These are phyloP conservation scores for Drosophila birchii DNA, from an alignment of 2,888 invertebrate genomes.

Conservation along the genomic window DNA sequence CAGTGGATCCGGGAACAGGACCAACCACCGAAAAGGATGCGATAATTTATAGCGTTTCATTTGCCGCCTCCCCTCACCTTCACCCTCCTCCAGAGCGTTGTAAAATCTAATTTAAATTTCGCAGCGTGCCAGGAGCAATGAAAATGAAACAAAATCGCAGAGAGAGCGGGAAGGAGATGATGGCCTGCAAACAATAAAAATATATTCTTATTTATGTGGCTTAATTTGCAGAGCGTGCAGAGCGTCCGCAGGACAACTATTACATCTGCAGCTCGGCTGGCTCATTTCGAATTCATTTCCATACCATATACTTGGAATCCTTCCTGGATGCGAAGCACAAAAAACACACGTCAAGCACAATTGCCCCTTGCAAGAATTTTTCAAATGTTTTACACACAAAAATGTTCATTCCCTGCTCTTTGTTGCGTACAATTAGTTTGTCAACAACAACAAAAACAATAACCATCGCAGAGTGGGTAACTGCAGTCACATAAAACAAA, in stretches of 20 bases:
- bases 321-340: slow-evolving; percentile 14
- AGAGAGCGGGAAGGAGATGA: slow-evolving; percentile 25
- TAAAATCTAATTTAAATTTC: slow-evolving; percentile 84
- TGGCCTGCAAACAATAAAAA: slow-evolving; percentile 55
- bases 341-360: slow-evolving; percentile 58
- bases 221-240: slow-evolving; percentile 68
- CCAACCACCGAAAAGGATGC: slow-evolving; percentile 75
- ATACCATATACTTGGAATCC: slow-evolving; percentile 45
- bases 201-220: slow-evolving; percentile 75
- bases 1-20: slow-evolving; percentile 21
- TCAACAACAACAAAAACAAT: slow-evolving; percentile 51
- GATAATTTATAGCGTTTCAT: slow-evolving; percentile 80
- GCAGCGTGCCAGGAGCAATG: slow-evolving; percentile 74
- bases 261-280: slow-evolving; percentile 30
- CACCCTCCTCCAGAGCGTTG: not conserved
- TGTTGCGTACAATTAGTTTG: slow-evolving; percentile 79
- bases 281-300: slow-evolving; percentile 60
- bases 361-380: slow-evolving; percentile 72
- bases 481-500: slow-evolving; percentile 74
- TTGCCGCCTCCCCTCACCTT: slow-evolving; percentile 47
- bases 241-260: slow-evolving; percentile 38
- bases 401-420: slow-evolving; percentile 64
- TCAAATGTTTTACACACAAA: slow-evolving; percentile 72
- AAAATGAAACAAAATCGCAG: slow-evolving; percentile 43
- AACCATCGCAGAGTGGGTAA: slow-evolving; percentile 34